Evolutionary conservation across 1,140 invertebrate genomes (phyloP).

Genomic region (Pteromalus puparum): DNA sequence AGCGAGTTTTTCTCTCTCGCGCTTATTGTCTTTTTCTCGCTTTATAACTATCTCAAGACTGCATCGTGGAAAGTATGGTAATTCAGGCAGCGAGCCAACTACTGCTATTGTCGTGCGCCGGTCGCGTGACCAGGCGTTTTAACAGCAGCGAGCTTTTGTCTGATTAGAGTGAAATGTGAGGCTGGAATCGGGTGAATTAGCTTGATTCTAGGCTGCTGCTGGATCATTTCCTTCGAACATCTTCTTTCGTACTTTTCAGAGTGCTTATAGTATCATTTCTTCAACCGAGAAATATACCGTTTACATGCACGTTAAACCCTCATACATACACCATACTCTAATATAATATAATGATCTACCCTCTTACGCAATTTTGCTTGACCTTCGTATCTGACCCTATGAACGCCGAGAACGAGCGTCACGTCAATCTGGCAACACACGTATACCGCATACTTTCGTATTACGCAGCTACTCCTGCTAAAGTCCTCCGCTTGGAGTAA

Average conservation of each 20-base stretch:
- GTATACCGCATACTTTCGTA: background rate
- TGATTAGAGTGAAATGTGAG: background rate
- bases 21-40: background rate
- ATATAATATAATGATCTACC: no score
- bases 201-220: background rate
- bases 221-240: background rate
- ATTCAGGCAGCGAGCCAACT: background rate
- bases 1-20: background rate
- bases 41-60: background rate
- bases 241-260: background rate
- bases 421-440: background rate
- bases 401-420: background rate
- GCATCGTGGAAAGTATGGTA: background rate
- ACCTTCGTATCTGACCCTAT: background rate
- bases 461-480: background rate
- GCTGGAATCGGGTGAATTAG: no score
- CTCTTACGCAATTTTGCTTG: background rate
- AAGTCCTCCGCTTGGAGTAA: background rate
- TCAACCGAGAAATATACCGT: no score
- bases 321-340: no score
- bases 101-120: background rate
- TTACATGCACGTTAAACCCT: no score
- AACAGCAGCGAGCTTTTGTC: background rate
- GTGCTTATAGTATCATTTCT: background rate
- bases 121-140: background rate